Percentiles rank a stretch among this genome's conserved stretches.
These are phyloP conservation scores for Adelognathus sp. DNA, from an alignment of 2,888 invertebrate genomes.

Conservation along the genomic window DNA sequence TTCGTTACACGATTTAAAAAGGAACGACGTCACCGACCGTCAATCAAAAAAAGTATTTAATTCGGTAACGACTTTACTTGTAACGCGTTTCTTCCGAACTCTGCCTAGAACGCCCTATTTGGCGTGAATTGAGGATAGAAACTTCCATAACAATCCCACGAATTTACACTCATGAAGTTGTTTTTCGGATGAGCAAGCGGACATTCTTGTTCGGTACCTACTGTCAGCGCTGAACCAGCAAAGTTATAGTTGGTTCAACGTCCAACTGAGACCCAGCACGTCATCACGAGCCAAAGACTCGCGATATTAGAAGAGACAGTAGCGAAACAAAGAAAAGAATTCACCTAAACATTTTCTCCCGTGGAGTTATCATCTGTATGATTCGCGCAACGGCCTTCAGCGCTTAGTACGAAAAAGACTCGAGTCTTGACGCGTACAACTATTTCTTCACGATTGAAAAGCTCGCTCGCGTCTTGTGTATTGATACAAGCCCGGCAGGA, in stretches of 20 bases:
- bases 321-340: conserved; percentile 18
- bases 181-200: too few relatives aligned
- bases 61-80: too few relatives aligned
- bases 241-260: not conserved
- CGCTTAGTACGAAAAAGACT: conserved; percentile 18
- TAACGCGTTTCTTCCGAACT: too few relatives aligned
- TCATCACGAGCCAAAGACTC: conserved; percentile 21
- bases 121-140: too few relatives aligned
- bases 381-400: not conserved
- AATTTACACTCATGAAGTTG: too few relatives aligned
- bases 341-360: conserved; percentile 15
- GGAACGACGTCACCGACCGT: too few relatives aligned
- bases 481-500: conserved; percentile 62
- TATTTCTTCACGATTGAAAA: conserved; percentile 70
- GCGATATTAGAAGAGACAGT: conserved; percentile 20
- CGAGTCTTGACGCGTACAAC: conserved; percentile 64
- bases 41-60: too few relatives aligned
- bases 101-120: too few relatives aligned
- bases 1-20: too few relatives aligned
- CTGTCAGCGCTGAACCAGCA: not conserved
- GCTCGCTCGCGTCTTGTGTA: conserved; percentile 64
- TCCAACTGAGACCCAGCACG: not conserved
- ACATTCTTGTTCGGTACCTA: too few relatives aligned
- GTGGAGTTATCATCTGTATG: not conserved
- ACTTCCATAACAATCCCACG: too few relatives aligned